Conservation (phyloP, 2,113 vertebrate genomes). For the Dicentrarchus labrax region DNA sequence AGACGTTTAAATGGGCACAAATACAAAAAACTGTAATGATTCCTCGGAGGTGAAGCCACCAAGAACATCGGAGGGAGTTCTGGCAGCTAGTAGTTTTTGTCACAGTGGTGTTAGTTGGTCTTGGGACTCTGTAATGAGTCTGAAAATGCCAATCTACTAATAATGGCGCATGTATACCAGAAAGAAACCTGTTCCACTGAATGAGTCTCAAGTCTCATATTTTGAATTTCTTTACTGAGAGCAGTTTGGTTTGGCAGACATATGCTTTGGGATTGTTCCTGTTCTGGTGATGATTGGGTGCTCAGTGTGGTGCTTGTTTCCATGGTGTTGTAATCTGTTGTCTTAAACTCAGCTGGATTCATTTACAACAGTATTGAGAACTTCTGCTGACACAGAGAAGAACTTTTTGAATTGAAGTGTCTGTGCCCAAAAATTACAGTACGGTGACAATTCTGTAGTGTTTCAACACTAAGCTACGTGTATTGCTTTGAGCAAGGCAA, state of each 20-base stretch:
- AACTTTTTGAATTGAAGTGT: conserved; percentile 28
- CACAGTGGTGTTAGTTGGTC: conserved; percentile 30
- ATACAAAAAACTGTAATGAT: conserved; percentile 30
- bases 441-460: conserved; percentile 1
- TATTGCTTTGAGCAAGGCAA: conserved; percentile 43
- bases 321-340: conserved; percentile 33
- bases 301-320: conserved; percentile 40
- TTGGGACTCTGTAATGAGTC: conserved; percentile 50
- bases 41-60: conserved; percentile 27
- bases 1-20: conserved; percentile 7
- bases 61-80: conserved; percentile 16
- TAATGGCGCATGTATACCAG: conserved; percentile 45
- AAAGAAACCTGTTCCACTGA: conserved; percentile 20
- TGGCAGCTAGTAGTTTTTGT: conserved; percentile 36
- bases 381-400: conserved; percentile 7
- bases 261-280: conserved; percentile 34
- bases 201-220: conserved; percentile 42
- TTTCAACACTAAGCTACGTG: not conserved
- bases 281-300: conserved; percentile 49
- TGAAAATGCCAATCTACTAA: conserved; percentile 42
- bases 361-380: conserved; percentile 25
- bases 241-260: conserved; percentile 41
- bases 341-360: conserved; percentile 26
- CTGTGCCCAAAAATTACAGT: not conserved
- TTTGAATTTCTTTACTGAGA: conserved; percentile 56